A percentile compares a stretch with the other conserved stretches of the same genome.
These are phyloP conservation scores for Siphlonurus alternatus DNA, from an alignment of 2,888 invertebrate species.

Conservation along the genomic window DNA sequence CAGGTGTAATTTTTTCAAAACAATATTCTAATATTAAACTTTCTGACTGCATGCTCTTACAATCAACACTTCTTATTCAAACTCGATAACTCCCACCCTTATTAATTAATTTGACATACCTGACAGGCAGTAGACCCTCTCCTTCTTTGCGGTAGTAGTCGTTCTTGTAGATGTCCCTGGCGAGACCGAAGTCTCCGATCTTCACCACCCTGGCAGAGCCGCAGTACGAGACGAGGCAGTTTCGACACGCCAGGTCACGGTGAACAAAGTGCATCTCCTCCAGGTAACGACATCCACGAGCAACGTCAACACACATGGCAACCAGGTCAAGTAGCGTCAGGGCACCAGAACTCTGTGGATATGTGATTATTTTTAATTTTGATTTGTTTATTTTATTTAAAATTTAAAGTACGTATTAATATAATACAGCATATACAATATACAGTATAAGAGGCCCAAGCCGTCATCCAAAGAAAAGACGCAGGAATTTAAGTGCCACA, in stretches of 20 bases:
- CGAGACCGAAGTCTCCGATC: conserved; percentile 93
- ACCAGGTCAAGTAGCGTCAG: conserved; percentile 70
- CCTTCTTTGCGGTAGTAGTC: conserved; percentile 96
- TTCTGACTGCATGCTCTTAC: no score
- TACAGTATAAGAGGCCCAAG: background rate
- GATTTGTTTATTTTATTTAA: no score
- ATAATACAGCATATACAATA: background rate
- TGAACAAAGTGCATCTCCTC: conserved; percentile 97
- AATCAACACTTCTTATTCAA: no score
- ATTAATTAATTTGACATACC: no score
- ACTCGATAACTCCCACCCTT: no score
- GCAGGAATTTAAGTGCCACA: no score
- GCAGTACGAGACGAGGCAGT: conserved; percentile 68
- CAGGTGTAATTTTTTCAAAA: no score
- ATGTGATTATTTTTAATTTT: no score
- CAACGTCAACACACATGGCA: conserved; percentile 89
- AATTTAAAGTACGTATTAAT: no score
- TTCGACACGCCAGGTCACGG: conserved; percentile 87
- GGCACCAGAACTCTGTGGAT: conserved; percentile 31
- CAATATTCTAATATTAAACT: no score
- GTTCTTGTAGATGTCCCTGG: conserved; percentile 90
- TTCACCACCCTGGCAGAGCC: conserved; percentile 69
- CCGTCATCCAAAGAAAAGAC: background rate
- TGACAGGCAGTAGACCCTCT: conserved; percentile 72
- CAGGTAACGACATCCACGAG: conserved; percentile 85